phyloP scores from a whole-genome alignment of 2,888 invertebrate species.

The Sphaerophoria rueppellii region DNA sequence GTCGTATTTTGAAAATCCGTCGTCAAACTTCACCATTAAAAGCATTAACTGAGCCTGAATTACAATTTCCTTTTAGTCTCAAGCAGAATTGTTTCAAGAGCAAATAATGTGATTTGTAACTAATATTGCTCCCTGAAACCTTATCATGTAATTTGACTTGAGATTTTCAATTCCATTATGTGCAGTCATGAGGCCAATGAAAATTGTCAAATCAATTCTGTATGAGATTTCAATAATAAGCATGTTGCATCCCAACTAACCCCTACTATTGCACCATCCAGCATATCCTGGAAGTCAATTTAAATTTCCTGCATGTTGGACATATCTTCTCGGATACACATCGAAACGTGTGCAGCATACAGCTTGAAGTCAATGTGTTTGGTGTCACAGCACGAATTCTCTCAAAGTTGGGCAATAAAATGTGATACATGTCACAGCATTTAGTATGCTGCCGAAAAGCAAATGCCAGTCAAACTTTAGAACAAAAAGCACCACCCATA shows the following conservation, averaged over 20 bases:
- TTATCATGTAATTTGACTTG: no score
- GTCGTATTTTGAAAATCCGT: no score
- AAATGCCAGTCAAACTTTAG: constrained; percentile 29
- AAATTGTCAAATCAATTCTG: not conserved
- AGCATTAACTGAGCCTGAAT: no score
- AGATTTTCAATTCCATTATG: no score
- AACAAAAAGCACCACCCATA: constrained; percentile 21
- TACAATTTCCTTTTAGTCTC: no score
- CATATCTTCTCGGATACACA: not conserved
- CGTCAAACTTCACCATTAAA: no score
- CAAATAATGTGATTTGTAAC: no score
- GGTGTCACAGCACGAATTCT: not conserved
- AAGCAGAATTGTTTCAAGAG: no score
- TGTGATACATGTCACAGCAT: constrained; percentile 18
- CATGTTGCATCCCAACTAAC: not conserved
- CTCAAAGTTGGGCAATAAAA: constrained; percentile 11
- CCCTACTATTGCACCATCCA: not conserved
- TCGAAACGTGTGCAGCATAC: not conserved
- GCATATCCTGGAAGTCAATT: constrained; percentile 10
- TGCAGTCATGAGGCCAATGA: no score
- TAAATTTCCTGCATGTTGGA: constrained; percentile 12
- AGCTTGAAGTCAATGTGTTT: not conserved
- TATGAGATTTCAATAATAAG: not conserved
- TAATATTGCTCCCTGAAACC: no score
- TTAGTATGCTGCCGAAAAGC: constrained; percentile 7